Percentiles rank a stretch among this genome's conserved stretches.
Evolutionary conservation across 2,888 invertebrate genomes (phyloP).

Genomic region (Melinopterus prodromus): DNA sequence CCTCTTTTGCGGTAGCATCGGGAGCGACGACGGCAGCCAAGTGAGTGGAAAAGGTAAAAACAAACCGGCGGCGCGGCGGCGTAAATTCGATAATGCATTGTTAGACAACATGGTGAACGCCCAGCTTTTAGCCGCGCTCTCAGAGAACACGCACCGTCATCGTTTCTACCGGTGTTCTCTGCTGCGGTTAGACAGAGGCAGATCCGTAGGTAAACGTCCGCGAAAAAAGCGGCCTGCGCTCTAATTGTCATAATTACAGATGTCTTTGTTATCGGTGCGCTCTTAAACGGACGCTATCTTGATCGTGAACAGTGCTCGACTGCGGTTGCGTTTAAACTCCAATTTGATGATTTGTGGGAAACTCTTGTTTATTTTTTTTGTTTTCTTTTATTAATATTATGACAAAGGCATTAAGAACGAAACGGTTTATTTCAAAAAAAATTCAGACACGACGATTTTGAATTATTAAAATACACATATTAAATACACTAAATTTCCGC

Average conservation of each 20-base stretch:
- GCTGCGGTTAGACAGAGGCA: conserved; percentile 16
- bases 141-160: conserved; percentile 46
- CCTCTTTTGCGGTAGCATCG: conserved; percentile 22
- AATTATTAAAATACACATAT: too few relatives aligned
- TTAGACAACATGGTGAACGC: conserved; percentile 51
- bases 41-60: conserved; percentile 16
- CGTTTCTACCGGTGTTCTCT: conserved; percentile 42
- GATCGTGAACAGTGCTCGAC: conserved; percentile 27
- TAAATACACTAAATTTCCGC: too few relatives aligned
- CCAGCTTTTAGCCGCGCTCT: conserved; percentile 46
- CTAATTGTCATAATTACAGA: conserved; percentile 45
- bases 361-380: neutral
- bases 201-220: conserved; percentile 40
- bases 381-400: too few relatives aligned
- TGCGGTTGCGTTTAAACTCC: conserved; percentile 5
- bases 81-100: conserved; percentile 52
- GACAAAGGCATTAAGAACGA: too few relatives aligned
- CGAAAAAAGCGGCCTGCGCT: conserved; percentile 37
- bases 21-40: conserved; percentile 8
- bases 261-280: conserved; percentile 40
- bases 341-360: neutral
- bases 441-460: too few relatives aligned
- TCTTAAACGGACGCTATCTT: conserved; percentile 27
- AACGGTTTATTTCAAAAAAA: too few relatives aligned
- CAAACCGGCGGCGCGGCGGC: neutral